Base-by-base conservation (phyloP, 2,113 vertebrate genomes). In the Aegithalos caudatus region DNA sequence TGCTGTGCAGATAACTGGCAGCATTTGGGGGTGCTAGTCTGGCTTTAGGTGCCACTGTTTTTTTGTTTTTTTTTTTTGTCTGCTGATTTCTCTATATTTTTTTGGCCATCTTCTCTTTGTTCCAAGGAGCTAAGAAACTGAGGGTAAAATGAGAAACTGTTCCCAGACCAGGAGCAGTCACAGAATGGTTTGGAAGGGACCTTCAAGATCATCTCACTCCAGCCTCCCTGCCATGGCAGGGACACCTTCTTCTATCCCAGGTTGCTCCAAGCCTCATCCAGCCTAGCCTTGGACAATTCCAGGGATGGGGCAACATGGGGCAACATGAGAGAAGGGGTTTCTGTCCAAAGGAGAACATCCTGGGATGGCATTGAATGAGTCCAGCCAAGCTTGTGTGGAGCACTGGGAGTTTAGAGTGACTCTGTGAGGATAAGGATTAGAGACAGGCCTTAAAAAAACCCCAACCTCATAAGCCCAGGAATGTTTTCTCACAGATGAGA, bases 261-360 rank as follows among this genome's bases (percentile, higher is more conserved):
- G 6, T 0, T 56, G 25, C 50, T 50, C 18, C 2, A 28, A 78
- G 19, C 14, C 28, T 38, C 2, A 1, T 37, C 66, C 42, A 80
- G 0, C 20, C 31, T 58, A 45, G 27, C 28, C 53, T n/a, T 51
- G 53, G n/a, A 4, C n/a, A 45, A 28, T 17, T 3, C 16, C 20
- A 66, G 45, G 15, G n/a, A 5, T 45, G 53, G 53, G 28, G 1
- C 45, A 53, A 1, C 50, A 21, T 2, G 23, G 17, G 24, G 28
- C 29, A 9, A n/a, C n/a, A 38, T 7, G 40, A 23, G 14, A 44
- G 28, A 56, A 71, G 6, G 12, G 4, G 8, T 64, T 79, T 69
- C 57, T 27, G 11, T 31, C 35, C 44, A 56, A 2, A 15, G 7
- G 16, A 53, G 35, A 79, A 29, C 18, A 58, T n/a, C 10, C 50